Conservation (phyloP, 2,113 vertebrate genomes). For the Paramisgurnus dabryanus region DNA sequence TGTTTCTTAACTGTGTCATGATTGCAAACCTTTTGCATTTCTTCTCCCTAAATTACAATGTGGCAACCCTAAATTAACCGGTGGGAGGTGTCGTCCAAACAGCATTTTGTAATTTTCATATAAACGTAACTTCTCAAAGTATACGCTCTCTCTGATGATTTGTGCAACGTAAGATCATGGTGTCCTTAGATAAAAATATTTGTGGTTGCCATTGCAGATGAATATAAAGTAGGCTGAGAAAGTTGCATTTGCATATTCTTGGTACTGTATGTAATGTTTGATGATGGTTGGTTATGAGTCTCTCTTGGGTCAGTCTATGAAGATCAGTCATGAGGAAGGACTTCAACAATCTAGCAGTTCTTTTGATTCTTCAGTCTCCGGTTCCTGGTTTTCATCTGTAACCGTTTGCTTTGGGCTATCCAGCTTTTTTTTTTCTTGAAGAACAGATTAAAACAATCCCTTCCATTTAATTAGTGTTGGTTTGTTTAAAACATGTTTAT, state of each 20-base stretch:
- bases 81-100: neutral
- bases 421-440: neutral
- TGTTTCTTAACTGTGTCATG: no score
- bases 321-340: constrained; percentile 2
- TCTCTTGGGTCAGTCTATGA: constrained; percentile 19
- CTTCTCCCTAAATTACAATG: no score
- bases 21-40: no score
- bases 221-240: neutral
- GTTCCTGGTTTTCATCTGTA: constrained; percentile 13
- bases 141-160: constrained; percentile 9
- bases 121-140: neutral
- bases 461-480: no score
- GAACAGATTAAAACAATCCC: neutral
- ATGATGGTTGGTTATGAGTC: neutral
- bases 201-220: constrained; percentile 8
- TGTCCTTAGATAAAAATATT: constrained; percentile 17
- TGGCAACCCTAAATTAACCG: no score
- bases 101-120: neutral
- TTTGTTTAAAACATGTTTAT: no score
- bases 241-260: neutral
- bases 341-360: constrained; percentile 2
- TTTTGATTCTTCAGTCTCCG: constrained; percentile 5
- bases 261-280: neutral
- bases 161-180: neutral
- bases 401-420: neutral